phyloP scores from a whole-genome alignment of 2,113 vertebrate genomes.

The Dasyornis broadbenti region DNA sequence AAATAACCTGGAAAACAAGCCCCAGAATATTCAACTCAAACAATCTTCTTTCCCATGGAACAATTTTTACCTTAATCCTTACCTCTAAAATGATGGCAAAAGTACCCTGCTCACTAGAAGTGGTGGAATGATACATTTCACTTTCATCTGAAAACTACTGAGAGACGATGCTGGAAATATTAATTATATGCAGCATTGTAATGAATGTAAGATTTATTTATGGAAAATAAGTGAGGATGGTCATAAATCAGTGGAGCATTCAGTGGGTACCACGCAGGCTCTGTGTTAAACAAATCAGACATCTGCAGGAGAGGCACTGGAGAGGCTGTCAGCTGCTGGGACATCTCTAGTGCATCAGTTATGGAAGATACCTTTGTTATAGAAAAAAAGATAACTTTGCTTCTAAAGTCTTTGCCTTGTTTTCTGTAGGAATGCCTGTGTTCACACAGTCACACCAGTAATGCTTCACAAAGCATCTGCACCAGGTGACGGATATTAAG shows the following conservation, averaged over 20 bases:
- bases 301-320: neutral
- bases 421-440: neutral
- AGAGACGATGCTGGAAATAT: neutral
- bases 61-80: neutral
- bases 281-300: neutral
- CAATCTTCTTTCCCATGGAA: too few relatives aligned
- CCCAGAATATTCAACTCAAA: neutral
- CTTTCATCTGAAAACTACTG: neutral
- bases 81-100: neutral
- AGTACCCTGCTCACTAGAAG: neutral
- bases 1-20: neutral
- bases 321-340: neutral
- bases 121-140: neutral
- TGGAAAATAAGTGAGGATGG: neutral
- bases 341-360: neutral
- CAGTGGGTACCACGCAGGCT: neutral
- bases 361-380: neutral
- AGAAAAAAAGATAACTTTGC: neutral
- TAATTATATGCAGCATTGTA: neutral
- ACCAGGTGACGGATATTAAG: neutral
- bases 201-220: neutral
- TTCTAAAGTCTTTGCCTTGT: neutral
- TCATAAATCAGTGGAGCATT: neutral
- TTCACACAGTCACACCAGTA: accelerated
- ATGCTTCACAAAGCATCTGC: neutral